Base-by-base conservation (phyloP, 2,113 vertebrate genomes). In the Galbula dea region DNA sequence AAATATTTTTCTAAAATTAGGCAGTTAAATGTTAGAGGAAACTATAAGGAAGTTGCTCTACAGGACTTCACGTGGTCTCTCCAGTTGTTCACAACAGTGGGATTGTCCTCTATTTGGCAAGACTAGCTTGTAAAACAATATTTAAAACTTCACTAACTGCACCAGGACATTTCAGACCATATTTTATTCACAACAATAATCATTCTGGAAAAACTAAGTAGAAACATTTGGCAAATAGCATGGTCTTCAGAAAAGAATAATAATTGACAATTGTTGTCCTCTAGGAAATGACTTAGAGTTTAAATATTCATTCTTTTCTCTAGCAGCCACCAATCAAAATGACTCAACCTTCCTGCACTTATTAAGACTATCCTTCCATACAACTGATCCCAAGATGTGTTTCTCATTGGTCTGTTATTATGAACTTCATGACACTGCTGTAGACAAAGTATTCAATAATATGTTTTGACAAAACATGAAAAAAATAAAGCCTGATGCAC, bases 381-480 rank as follows among this genome's bases (percentile, higher is more conserved):
- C 6, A 36, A 4, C 11, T 49, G 59, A 81, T 86, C 61, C 16
- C 24, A 92, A 49, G 15, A 22, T 73, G 18, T 43, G 9, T 30
- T 91, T 65, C 61, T 65, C 10, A 7, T 46, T 55, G 24, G 7
- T 77, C 57, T 55, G n/a, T 74, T 45, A 26, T 78, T 62, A 89
- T 36, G 43, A 77, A 77, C 18, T 69, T 88, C 1, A 5, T 51
- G 68, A 76, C 59, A 75, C 30, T 65, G 18, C n/a, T 91, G 39
- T 29, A 82, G 66, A 94, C 20, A 39, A 73, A 76, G 37, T 83
- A 85, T 95, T 84, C 41, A 57, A 72, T 95, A 88, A 97, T 94
- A 6, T 77, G 17, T 90, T 96, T 94, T 98, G 97, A 97, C 97
- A 98, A 98, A 98, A 95, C 43, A 93, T 96, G 91, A 95, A 88